phyloP scores from a whole-genome alignment of 2,888 invertebrate species.

The Temnothorax ravouxi region DNA sequence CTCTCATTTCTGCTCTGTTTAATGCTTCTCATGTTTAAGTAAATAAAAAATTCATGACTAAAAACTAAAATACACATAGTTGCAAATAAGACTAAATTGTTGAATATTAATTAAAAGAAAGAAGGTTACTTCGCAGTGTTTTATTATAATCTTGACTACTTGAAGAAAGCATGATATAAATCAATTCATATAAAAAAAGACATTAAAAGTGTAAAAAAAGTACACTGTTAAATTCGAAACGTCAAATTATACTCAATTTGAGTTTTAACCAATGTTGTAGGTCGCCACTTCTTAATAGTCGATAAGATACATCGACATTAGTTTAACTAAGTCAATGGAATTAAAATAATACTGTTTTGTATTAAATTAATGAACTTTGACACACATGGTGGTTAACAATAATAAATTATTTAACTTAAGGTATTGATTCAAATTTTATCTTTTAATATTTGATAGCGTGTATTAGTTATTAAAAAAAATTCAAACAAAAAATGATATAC shows the following conservation, averaged over 20 bases:
- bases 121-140: not conserved
- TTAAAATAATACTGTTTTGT: no score
- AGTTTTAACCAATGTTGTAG: no score
- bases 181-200: not conserved
- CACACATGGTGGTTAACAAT: no score
- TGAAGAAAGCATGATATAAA: not conserved
- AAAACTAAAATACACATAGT: not conserved
- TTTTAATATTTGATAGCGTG: no score
- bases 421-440: no score
- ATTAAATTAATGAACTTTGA: no score
- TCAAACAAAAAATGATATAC: not conserved
- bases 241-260: no score
- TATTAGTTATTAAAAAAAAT: no score
- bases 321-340: no score
- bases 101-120: not conserved
- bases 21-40: not conserved
- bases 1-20: conserved; percentile 30
- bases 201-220: not conserved
- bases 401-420: no score
- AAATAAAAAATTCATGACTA: not conserved
- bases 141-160: not conserved
- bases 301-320: no score
- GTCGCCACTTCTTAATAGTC: no score
- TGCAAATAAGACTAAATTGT: not conserved
- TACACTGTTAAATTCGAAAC: not conserved